phyloP scores from a whole-genome alignment of 2,888 invertebrate genomes.

The Drosophila cognata region DNA sequence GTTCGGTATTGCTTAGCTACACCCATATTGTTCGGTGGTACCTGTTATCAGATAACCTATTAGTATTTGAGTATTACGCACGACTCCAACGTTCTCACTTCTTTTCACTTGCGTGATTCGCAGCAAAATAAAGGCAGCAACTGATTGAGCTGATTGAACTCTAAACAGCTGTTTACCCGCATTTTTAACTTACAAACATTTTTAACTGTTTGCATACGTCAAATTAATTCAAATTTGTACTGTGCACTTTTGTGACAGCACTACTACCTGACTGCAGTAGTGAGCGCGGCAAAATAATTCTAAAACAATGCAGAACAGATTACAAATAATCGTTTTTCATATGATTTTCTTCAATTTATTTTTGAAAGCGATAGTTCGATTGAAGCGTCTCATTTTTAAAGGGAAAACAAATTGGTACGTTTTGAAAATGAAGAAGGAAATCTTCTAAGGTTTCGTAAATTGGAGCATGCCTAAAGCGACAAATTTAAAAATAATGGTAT shows the following conservation, averaged over 20 bases:
- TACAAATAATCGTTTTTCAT: too few relatives aligned
- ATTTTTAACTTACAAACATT: background rate
- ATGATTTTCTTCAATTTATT: too few relatives aligned
- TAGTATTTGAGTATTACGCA: background rate
- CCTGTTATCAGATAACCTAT: background rate
- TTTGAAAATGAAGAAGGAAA: too few relatives aligned
- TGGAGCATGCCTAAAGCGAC: too few relatives aligned
- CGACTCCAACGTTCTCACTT: background rate
- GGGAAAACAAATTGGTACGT: too few relatives aligned
- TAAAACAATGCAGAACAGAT: background rate
- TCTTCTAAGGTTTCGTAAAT: too few relatives aligned
- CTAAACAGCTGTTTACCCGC: background rate
- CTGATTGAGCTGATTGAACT: background rate
- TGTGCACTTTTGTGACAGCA: background rate
- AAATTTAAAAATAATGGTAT: too few relatives aligned
- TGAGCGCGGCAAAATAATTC: background rate
- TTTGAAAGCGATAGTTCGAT: too few relatives aligned
- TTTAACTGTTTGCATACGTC: background rate
- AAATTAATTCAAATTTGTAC: background rate
- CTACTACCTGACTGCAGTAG: too few relatives aligned
- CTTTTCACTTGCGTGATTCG: too few relatives aligned
- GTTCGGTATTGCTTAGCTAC: background rate
- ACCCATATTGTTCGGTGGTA: background rate
- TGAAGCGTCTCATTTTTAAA: too few relatives aligned
- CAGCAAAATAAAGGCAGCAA: background rate